These are phyloP conservation scores for Scaptomyza tumidula DNA, from an alignment of 2,888 invertebrate species.

Conservation along the genomic window DNA sequence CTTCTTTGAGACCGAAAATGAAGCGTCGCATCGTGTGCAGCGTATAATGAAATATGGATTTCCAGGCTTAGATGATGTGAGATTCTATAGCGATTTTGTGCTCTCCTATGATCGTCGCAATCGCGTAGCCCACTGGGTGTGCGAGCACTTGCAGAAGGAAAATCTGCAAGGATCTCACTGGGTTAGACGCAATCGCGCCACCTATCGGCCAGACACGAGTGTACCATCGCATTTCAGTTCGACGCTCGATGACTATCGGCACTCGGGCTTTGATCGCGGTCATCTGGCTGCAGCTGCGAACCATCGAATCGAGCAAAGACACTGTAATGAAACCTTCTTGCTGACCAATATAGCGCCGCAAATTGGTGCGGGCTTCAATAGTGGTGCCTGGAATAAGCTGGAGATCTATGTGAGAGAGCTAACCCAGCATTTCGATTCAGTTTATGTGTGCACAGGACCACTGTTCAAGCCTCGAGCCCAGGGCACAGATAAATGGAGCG, in stretches of 20 bases:
- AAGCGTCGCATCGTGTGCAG: conserved; percentile 83
- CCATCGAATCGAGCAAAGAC: conserved; percentile 90
- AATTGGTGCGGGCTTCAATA: conserved; percentile 94
- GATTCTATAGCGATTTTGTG: conserved; percentile 95
- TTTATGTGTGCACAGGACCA: conserved; percentile 96
- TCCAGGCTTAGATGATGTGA: conserved; percentile 93
- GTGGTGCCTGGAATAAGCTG: conserved; percentile 94
- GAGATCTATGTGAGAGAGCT: conserved; percentile 92
- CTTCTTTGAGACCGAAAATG: conserved; percentile 44
- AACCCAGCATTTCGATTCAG: conserved; percentile 89
- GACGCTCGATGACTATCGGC: conserved; percentile 92
- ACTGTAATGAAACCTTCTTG: conserved; percentile 95
- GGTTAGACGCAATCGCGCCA: conserved; percentile 90
- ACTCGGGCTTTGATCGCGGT: conserved; percentile 96
- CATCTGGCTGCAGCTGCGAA: conserved; percentile 99
- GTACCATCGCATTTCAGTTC: conserved; percentile 93
- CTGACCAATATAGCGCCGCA: conserved; percentile 98
- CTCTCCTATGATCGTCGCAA: conserved; percentile 95
- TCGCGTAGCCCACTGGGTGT: conserved; percentile 96
- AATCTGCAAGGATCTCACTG: conserved; percentile 87
- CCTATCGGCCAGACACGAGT: conserved; percentile 92
- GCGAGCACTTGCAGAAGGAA: conserved; percentile 94
- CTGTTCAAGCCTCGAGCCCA: conserved; percentile 92
- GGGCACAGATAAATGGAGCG: conserved; percentile 90
- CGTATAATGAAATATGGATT: conserved; percentile 97